Base-by-base conservation (phyloP, 2,888 invertebrate genomes). In the Neoitamus cyanurus region DNA sequence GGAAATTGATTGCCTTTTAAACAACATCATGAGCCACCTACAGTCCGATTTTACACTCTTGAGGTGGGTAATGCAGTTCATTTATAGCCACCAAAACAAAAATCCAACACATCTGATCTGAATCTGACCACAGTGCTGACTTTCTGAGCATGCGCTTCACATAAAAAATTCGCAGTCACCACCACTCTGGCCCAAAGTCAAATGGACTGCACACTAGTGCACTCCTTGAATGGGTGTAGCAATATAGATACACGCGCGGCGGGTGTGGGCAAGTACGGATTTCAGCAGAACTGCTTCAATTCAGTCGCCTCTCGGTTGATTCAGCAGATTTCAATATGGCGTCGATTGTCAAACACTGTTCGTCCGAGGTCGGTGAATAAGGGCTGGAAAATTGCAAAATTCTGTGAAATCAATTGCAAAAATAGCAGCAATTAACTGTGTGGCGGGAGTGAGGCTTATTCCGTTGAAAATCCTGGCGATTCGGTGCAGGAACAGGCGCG, bases 241-340 rank as follows among this genome's bases (percentile, higher is more conserved):
- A n/a, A n/a, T n/a, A n/a, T n/a, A n/a, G n/a, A n/a, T n/a, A n/a
- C n/a, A n/a, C n/a, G n/a, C n/a, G 42, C 42, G 13, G 42, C 15
- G 42, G 5, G 42, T 42, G 42, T 42, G 42, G 13, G 42, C 42
- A 15, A 42, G 42, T n/a, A 31, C 42, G 42, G 31, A 31, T 42
- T 42, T 42, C 42, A 42, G 42, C 42, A 42, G 42, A 42, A 42
- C 42, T 42, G 42, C 42, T n/a, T 42, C 42, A 42, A 4, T 42
- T 42, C 58, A 15, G 58, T 58, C 58, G 7, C 25, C 25, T 58
- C 58, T 42, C 46, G 25, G 75, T 46, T n/a, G 73, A 78, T 83
- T 75, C 31, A 77, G 84, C 80, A 80, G 84, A 85, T 80, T 85
- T 84, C 85, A 85, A 85, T 73, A 85, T 85, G 85, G 85, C 85